These are phyloP conservation scores for Mythimna lalbum DNA, from an alignment of 2,888 invertebrate species.

Conservation along the genomic window DNA sequence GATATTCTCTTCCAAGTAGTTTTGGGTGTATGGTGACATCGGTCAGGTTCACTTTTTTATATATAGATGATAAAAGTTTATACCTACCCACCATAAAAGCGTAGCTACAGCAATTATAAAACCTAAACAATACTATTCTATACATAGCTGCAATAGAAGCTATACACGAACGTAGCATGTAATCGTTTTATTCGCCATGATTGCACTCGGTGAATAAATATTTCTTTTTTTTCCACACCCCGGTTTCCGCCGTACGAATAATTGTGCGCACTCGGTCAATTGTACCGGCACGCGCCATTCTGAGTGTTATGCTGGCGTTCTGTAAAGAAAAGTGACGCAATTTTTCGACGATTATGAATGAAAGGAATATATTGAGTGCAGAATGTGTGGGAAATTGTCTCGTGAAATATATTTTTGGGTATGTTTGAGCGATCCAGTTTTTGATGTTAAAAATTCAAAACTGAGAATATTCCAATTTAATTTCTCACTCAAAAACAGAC, in stretches of 20 bases:
- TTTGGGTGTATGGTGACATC: too few species aligned
- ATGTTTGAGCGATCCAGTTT: not conserved
- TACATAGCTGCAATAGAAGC: conserved; percentile 68
- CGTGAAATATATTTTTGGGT: conserved; percentile 24
- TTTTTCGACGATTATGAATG: conserved; percentile 60
- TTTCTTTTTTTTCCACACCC: conserved; percentile 76
- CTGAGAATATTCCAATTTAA: not conserved
- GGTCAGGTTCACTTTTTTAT: not conserved
- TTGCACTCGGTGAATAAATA: conserved; percentile 84
- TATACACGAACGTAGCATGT: conserved; percentile 74
- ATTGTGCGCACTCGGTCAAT: conserved; percentile 80
- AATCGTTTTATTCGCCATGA: conserved; percentile 83
- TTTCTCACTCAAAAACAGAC: not conserved
- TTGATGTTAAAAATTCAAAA: not conserved
- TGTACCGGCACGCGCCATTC: conserved; percentile 82
- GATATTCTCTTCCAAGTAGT: too few species aligned
- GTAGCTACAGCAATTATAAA: conserved; percentile 11
- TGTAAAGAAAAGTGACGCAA: conserved; percentile 66
- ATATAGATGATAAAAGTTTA: not conserved
- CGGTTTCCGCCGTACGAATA: conserved; percentile 76
- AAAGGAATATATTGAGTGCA: conserved; percentile 46
- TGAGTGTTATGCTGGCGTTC: conserved; percentile 82
- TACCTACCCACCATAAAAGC: not conserved
- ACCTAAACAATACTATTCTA: conserved; percentile 27
- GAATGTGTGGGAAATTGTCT: conserved; percentile 46